Base-by-base conservation (phyloP, 2,113 vertebrate species). In the Castor canadensis region DNA sequence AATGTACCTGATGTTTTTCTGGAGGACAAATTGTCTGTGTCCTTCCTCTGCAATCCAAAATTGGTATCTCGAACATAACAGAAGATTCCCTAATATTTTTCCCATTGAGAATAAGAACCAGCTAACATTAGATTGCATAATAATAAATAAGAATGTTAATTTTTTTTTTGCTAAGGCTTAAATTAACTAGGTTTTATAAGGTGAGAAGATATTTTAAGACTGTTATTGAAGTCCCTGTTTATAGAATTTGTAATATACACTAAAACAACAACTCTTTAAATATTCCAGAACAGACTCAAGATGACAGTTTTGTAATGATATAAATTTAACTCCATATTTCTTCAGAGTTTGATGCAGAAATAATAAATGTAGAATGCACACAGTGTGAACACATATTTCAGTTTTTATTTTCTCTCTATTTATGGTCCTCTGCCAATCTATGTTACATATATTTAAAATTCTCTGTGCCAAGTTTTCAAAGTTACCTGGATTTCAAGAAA, bases 281-380 rank as follows among this genome's bases (percentile, higher is more conserved):
- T 91, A 94, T 87, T 93, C n/a, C 47, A 66, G 26, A 85, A 87
- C 17, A 85, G 81, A 94, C 22, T 10, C 38, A 8, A 71, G 91
- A 60, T 43, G 96, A 85, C 72, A 87, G 83, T 72, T 93, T 96
- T 77, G 91, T 62, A 45, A 60, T 60, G 73, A 58, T 40, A 67
- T 94, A 84, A 86, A 94, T 54, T 81, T 52, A 80, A 85, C 49
- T 9, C 28, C 8, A 4, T 54, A 58, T 80, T 81, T 96, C 76
- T 76, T 80, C 58, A 72, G 81, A n/a, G n/a, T 20, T 45, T 62
- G 5, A 75, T 43, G 47, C 19, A 85, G 67, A 35, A 40, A 90
- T 1, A 84, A n/a, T 92, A 93, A 94, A 90, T 66, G 66, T 35
- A 87, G 66, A 88, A 60, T 9, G 22, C 32, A 45, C 26, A 82